Evolutionary conservation across 2,888 invertebrate genomes (phyloP).

Genomic region (Slavum lentiscoides): DNA sequence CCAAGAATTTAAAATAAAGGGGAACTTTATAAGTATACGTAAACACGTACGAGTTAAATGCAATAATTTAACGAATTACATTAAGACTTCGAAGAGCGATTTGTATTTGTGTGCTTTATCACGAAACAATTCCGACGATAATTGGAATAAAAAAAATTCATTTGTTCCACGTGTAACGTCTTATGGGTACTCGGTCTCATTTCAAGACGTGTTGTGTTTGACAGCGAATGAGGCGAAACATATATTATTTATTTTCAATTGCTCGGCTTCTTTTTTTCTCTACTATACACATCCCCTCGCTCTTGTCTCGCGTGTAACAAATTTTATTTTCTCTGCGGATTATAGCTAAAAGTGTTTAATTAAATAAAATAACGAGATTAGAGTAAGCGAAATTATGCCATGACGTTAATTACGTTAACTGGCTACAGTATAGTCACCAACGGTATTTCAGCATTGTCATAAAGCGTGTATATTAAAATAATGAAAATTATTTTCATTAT

Average conservation of each 20-base stretch:
- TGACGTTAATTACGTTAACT: constrained; percentile 4
- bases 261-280: neutral
- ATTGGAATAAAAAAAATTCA: neutral
- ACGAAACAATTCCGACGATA: neutral
- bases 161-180: neutral
- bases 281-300: no score
- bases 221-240: neutral
- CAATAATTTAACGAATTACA: neutral
- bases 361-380: neutral
- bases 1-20: no score
- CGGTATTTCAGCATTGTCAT: no score
- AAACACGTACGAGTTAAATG: neutral
- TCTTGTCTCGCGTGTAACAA: neutral
- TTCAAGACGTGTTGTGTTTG: neutral
- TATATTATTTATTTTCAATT: neutral
- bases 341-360: neutral
- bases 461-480: neutral
- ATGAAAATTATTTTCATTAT: no score
- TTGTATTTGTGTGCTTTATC: neutral
- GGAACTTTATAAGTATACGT: no score
- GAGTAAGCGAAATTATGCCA: neutral
- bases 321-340: neutral
- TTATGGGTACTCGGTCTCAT: neutral
- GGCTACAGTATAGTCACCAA: neutral
- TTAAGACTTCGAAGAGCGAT: neutral